Base-by-base conservation (phyloP, 2,888 invertebrate genomes). In the Euzetes globulus region DNA sequence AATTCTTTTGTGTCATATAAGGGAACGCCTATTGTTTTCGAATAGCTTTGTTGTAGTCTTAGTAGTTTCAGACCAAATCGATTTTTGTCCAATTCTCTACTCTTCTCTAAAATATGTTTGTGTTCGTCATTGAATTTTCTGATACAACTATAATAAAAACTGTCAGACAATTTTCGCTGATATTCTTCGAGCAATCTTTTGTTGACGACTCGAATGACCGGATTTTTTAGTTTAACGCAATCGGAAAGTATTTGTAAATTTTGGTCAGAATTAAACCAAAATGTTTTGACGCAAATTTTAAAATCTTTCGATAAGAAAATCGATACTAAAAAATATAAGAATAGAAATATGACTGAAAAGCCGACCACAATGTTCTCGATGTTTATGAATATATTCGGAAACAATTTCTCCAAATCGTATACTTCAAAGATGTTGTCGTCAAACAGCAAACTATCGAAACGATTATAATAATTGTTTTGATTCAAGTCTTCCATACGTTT, bases 1-100 rank as follows among this genome's bases (percentile, higher is more conserved):
- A 65, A 41, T 65, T 65, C 37, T 65, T 65, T 65, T 19, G 2
- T 65, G 22, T 65, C 37, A 65, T 33, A 37, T 33, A 65, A 65
- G 15, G 19, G n/a, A 41, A 65, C 65, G 37, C 65, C 65, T 11
- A 65, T 19, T 41, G 37, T 19, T 37, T 65, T 19, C 9, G 65
- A 65, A 22, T 41, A 65, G 11, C 3, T 41, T 65, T 65, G 37
- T 15, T 65, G 65, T 37, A 41, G 27, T 65, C n/a, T 37, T 33
- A 65, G 65, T 17, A 65, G n/a, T 22, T 37, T 65, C 2, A 65
- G 19, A 17, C 19, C 41, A 22, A 65, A 65, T 65, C 65, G 27
- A 65, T 37, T 41, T 11, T 19, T 65, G 1, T 58, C 58, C 29
- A 58, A 29, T 22, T 58, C 58, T 41, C 15, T 29, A 5, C 41